These are phyloP conservation scores for Eulimnadia texana DNA, from an alignment of 1,140 invertebrate genomes.

Conservation along the genomic window DNA sequence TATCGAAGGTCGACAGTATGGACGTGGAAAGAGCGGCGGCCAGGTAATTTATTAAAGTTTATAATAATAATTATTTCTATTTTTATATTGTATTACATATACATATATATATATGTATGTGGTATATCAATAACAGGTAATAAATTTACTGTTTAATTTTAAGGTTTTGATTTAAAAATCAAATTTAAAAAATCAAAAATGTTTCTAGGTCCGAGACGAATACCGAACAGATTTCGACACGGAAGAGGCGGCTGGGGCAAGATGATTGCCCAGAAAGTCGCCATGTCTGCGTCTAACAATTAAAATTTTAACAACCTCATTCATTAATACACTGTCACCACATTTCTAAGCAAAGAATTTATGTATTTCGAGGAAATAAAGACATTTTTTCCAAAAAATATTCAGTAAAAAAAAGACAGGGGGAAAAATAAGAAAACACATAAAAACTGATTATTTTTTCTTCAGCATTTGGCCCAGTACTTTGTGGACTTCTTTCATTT, in stretches of 20 bases:
- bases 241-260: constrained; percentile 92
- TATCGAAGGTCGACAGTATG: constrained; percentile 94
- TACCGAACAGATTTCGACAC: constrained; percentile 94
- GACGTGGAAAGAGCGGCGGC: constrained; percentile 93
- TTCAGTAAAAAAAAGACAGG: background rate
- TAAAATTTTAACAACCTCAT: background rate
- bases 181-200: too few relatives aligned
- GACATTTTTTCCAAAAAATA: too few relatives aligned
- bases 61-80: background rate
- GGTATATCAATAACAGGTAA: too few relatives aligned
- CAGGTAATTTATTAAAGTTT: constrained; percentile 53
- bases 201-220: constrained; percentile 91
- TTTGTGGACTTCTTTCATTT: background rate
- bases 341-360: too few relatives aligned
- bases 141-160: too few relatives aligned
- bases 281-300: constrained; percentile 10
- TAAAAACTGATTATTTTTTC: background rate
- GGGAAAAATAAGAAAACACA: background rate
- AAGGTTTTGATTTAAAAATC: too few relatives aligned
- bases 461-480: background rate
- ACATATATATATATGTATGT: too few relatives aligned
- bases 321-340: too few relatives aligned
- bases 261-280: constrained; percentile 62
- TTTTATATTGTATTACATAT: background rate
- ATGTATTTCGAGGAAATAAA: too few relatives aligned